phyloP scores from a whole-genome alignment of 2,888 invertebrate genomes.

The Hypolimnas misippus region DNA sequence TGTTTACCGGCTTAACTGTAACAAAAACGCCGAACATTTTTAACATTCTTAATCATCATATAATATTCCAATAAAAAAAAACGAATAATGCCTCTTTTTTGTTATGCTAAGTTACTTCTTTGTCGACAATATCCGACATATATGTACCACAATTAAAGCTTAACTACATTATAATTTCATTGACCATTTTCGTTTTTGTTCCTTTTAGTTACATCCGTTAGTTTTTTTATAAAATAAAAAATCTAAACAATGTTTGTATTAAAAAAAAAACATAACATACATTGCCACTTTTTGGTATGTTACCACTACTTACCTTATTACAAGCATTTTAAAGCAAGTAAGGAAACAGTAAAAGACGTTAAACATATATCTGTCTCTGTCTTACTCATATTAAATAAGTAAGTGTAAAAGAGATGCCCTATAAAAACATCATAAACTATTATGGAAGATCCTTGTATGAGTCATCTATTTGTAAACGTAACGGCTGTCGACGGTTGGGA shows the following conservation, averaged over 20 bases:
- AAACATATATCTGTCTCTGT: slow-evolving; percentile 10
- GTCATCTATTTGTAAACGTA: slow-evolving; percentile 36
- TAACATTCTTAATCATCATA: no score
- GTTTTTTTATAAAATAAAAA: no score
- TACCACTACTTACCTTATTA: no score
- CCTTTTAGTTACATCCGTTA: no score
- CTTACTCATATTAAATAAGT: background rate
- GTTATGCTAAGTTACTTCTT: no score
- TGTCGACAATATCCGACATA: no score
- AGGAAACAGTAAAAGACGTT: no score
- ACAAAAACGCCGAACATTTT: no score
- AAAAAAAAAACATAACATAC: background rate
- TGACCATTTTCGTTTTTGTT: background rate
- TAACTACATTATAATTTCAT: background rate
- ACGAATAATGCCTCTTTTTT: no score
- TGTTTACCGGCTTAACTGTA: no score
- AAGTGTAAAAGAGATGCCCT: slow-evolving; percentile 10
- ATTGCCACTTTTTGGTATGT: background rate
- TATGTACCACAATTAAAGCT: background rate
- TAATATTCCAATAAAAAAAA: no score
- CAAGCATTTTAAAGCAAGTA: no score
- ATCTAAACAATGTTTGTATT: background rate
- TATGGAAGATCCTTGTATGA: slow-evolving; percentile 32
- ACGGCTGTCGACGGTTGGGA: slow-evolving; percentile 32
- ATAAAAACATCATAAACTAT: slow-evolving; percentile 1